Evolutionary conservation across 2,797 vertebrate genomes (phyloP), one percentile per base, ranked within the genome.

Genomic region (Leptodactylus fallax): DNA sequence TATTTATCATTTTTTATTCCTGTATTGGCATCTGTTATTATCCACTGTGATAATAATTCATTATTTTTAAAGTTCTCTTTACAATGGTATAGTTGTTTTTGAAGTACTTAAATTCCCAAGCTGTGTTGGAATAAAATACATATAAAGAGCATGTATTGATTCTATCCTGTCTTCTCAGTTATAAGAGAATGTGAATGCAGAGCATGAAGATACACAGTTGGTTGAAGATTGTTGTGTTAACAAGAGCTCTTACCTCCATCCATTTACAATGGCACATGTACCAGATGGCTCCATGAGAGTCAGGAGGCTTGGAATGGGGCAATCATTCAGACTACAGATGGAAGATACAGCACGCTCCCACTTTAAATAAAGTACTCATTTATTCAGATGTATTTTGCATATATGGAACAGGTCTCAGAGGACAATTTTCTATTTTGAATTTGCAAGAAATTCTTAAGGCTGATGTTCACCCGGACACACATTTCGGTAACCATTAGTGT

Each of bases 261-360:
- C 91, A 80, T 90, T 90, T 90, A 91, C 92, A 91, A 72, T 87
- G 90, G 89, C 90, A 0, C 67, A 86, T 90, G 83, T 90, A 92
- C 92, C 95, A 95, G 94, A 95, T 93, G 94, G 93, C 90, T 93
- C 91, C 93, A 92, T 90, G 90, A 92, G 92, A 93, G 94, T 94
- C 91, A 90, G 92, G 93, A 95, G 94, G 92, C 92, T 94, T 94
- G 91, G 93, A 95, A 94, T 89, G 92, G 93, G 93, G 92, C 91
- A 91, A 93, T 93, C 91, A 92, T 92, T 94, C 92, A 92, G 91
- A 90, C 89, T 93, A 90, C 93, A 93, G 92, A 94, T 95, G 93
- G 93, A 94, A 94, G 91, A 92, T 90, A 91, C 92, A 92, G 91
- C 88, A 90, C 85, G 79, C 90, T 92, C 91, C 92, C 91, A 90